Evolutionary conservation across 1,140 invertebrate genomes (phyloP), one percentile per base, ranked within the genome.

Genomic region (Lamellibrachia luymesi): DNA sequence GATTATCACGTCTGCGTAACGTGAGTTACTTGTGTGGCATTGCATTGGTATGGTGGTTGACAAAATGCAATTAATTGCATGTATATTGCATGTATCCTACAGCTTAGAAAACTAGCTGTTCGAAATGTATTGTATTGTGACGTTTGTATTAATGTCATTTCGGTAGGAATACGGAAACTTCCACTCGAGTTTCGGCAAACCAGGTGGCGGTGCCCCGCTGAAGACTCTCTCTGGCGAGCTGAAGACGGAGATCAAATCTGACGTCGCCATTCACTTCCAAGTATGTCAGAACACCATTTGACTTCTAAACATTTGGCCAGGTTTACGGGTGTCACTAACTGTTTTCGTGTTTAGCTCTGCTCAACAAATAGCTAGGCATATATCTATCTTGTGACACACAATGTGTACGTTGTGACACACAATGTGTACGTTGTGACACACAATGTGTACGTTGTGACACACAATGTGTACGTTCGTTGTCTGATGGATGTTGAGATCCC

Each of bases 171-270:
- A 93, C 56, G 93, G 93, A 51, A 64, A 91, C 38, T 93, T 93
- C 80, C n/a, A 92, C 49, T 90, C 51, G 17, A 91, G 91, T 51
- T 93, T 93, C 90, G 90, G 90, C 51, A 91, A 91, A 50, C 92
- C 93, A 10, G 93, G 93, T 49, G 25, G 52, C 90, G 93, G 93
- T 8, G 93, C 93, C 13, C 93, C 93, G 50, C 80, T 93, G 92
- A 90, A 90, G 51, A 80, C 92, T 8, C 25, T 80, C 13, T 93
- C 93, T 50, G 93, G 93, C 2, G 50, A 50, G 50, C n/a, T 93
- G 50, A 93, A 51, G 49, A 93, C 92, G 80, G 80, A 93, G 51
- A 49, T 93, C 51, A 92, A 93, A 93, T n/a, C 51, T 5, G 92
- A 93, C 25, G 38, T n/a, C 38, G 92, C 49, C 92, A 92, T 93